These are phyloP conservation scores for Tragelaphus buxtoni DNA, from an alignment of 2,113 vertebrate species.

Conservation along the genomic window DNA sequence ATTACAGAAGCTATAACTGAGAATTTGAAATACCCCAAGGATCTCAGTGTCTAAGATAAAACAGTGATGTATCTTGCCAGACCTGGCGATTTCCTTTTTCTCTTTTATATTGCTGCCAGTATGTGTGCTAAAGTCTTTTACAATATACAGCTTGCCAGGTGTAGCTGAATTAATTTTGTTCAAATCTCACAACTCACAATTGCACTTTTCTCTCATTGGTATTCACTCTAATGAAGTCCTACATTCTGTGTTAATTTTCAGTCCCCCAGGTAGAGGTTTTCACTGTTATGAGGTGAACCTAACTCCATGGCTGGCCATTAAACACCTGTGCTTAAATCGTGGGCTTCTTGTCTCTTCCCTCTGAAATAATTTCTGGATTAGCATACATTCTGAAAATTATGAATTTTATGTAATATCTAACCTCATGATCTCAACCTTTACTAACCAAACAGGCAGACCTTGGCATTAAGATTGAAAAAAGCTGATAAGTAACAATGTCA, in stretches of 20 bases:
- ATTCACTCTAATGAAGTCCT: slow-evolving; percentile 34
- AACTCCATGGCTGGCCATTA: slow-evolving; percentile 43
- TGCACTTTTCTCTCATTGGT: slow-evolving; percentile 46
- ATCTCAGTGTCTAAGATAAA: neutral
- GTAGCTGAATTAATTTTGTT: slow-evolving; percentile 6
- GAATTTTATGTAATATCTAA: neutral
- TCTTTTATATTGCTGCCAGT: neutral
- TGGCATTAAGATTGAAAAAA: neutral
- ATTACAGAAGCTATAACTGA: neutral
- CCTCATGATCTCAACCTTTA: slow-evolving; percentile 8
- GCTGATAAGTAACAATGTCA: slow-evolving; percentile 37
- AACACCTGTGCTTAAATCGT: slow-evolving; percentile 42
- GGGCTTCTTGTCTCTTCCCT: neutral
- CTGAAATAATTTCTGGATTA: slow-evolving; percentile 23
- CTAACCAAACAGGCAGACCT: neutral
- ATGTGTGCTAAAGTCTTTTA: neutral
- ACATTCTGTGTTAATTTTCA: slow-evolving; percentile 29
- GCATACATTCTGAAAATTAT: neutral
- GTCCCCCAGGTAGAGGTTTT: slow-evolving; percentile 6
- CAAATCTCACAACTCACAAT: slow-evolving; percentile 33
- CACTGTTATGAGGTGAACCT: slow-evolving; percentile 31
- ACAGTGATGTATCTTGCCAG: neutral
- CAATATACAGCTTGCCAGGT: neutral
- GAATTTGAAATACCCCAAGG: neutral
- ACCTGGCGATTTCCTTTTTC: neutral